Base-by-base conservation (phyloP, 2,113 vertebrate species). In the Procavia capensis region DNA sequence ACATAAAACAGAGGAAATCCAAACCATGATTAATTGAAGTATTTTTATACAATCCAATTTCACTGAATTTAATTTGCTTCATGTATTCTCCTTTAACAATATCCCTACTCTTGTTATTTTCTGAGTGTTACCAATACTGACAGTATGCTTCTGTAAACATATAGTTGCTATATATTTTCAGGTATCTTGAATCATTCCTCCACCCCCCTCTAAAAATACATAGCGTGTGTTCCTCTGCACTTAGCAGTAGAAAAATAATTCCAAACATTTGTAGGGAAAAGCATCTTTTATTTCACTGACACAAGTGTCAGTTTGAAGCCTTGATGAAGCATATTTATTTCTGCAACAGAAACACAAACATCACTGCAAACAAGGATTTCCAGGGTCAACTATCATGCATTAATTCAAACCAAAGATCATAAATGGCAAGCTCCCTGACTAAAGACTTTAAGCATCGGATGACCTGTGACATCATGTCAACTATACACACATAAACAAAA, bases 281-380 rank as follows among this genome's bases (percentile, higher is more conserved):
- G 45, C 29, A 61, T 74, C 66, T 0, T 36, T 14, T 75, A 85
- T 85, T 90, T 93, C 95, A 91, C 1, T 57, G 50, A 76, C 3
- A 41, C 29, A 45, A 8, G 41, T 4, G 2, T 66, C 59, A 85
- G 29, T 80, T 70, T 66, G 84, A 94, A 85, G 66, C 29, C 63
- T 85, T 90, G 64, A 61, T 50, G 41, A 95, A 94, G 78, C 63
- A 72, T 22, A 61, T 63, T 84, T 70, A 29, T 74, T 93, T 88
- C 64, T 88, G 20, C 31, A 80, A 88, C 34, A 96, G 45, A 94
- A 97, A 93, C 27, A 27, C n/a, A 86, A 79, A 68, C 36, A n/a
- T 70, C 45, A 50, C 75, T 68, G 74, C 20, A 93, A 74, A 87
- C 8, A 36, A 41, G 13, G 47, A 90, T 72, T 36, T 64, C 19